Base-by-base conservation (phyloP, 2,113 vertebrate genomes). In the Rhinoderma darwinii region DNA sequence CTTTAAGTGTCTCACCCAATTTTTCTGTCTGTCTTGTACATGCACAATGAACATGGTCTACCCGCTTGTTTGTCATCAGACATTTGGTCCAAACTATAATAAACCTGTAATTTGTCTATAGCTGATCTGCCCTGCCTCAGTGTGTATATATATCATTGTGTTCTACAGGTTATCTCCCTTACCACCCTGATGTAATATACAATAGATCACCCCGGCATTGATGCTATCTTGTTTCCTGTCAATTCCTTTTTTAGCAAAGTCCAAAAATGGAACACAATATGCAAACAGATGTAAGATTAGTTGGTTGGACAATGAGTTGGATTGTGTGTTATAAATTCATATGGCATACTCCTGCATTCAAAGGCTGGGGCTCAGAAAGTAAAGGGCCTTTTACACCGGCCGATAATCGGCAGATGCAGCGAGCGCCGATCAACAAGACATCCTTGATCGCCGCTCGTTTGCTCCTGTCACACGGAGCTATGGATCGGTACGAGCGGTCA, bases 211-310 rank as follows among this genome's bases (percentile, higher is more conserved):
- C 20, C 22, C 41, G 35, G 77, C 3, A 12, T 5, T 44, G 37
- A 44, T 30, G 39, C 37, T 18, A 43, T 81, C 37, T 20, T 44
- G 37, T 61, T 79, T 8, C 77, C 7, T 25, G 14, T 27, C 0
- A 27, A 22, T 61, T 15, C n/a, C 20, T 18, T 82, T 82, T 66
- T 82, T 27, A 81, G 54, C 54, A 43, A 7, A 44, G 59, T 39
- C 51, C n/a, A 61, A 61, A 80, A 27, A 63, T 39, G 32, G 37
- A 81, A 61, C 15, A 81, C 54, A 61, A 59, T 39, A 81, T 14
- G 17, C 32, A 39, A 79, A 20, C 2, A 20, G 41, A 39, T 59
- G n/a, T 30, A 5, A 17, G 37, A 39, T 54, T 56, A 61, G 78
- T n/a, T 41, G 9, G 35, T 17, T 43, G 7, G 9, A 43, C 39